Conservation (phyloP, 2,888 invertebrate species). For the Tanytarsus gracilentus region DNA sequence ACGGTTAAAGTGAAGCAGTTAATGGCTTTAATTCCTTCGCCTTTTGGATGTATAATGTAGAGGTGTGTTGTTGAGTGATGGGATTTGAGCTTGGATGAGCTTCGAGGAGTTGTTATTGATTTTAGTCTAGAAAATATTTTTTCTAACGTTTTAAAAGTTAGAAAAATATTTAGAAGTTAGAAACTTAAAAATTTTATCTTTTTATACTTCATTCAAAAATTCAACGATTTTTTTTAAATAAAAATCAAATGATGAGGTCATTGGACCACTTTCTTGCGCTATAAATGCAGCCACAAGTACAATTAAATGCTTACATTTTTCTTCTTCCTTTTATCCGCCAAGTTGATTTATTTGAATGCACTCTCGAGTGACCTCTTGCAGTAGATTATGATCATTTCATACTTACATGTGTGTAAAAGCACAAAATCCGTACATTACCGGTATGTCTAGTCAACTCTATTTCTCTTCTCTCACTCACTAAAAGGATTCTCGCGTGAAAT, state of each 20-base stretch:
- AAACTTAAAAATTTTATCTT: no score
- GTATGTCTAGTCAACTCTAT: neutral
- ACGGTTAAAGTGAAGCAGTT: neutral
- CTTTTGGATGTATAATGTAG: neutral
- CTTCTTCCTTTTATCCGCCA: neutral
- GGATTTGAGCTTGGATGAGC: no score
- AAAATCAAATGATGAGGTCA: neutral
- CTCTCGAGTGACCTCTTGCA: conserved; percentile 26
- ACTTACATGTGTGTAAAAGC: conserved; percentile 3
- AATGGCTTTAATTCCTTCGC: neutral
- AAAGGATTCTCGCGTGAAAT: neutral
- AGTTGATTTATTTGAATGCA: conserved; percentile 27
- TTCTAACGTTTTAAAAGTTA: no score
- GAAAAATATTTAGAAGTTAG: no score
- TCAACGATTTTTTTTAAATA: neutral
- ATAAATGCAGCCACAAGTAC: conserved; percentile 22
- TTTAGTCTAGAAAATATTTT: no score
- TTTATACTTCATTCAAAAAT: no score
- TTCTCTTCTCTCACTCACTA: neutral
- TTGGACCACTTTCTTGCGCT: conserved; percentile 7
- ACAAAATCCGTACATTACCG: neutral
- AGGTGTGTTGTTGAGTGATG: neutral
- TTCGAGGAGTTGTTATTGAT: no score
- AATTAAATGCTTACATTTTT: conserved; percentile 19
- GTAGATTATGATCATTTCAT: conserved; percentile 26